Conservation (phyloP, 1,140 invertebrate species). For the Temnothorax curvispinosus region DNA sequence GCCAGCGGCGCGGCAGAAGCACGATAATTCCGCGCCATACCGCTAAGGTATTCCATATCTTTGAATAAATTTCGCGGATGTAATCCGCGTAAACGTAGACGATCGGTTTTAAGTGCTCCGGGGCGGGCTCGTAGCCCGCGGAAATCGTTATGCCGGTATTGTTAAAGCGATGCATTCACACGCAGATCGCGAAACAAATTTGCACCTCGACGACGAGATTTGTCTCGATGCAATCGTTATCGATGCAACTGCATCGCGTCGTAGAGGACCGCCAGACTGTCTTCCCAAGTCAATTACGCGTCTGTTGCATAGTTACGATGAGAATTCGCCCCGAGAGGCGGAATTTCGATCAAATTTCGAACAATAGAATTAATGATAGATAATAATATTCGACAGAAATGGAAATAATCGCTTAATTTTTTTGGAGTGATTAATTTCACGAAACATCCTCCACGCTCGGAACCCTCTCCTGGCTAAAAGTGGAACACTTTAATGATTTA, state of each 20-base stretch:
- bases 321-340: neutral
- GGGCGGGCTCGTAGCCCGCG: constrained; percentile 2
- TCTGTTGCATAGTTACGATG: neutral
- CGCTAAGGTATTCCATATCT: constrained; percentile 52
- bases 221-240: constrained; percentile 23
- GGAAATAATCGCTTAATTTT: neutral
- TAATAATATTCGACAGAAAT: neutral
- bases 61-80: constrained; percentile 53
- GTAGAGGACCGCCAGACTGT: neutral
- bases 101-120: constrained; percentile 37
- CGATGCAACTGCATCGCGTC: constrained; percentile 16
- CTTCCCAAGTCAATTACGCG: constrained; percentile 4
- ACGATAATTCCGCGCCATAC: neutral
- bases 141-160: constrained; percentile 43
- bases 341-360: neutral
- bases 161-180: constrained; percentile 38
- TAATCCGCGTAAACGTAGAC: constrained; percentile 32
- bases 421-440: neutral
- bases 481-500: neutral
- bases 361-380: neutral
- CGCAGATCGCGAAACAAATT: constrained; percentile 41
- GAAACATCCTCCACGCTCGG: neutral
- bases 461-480: neutral
- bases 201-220: neutral
- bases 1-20: neutral